A percentile compares a stretch with the other conserved stretches of the same genome.
Conservation (phyloP, 92 coral and sea anemone species). For the Metridium senile region DNA sequence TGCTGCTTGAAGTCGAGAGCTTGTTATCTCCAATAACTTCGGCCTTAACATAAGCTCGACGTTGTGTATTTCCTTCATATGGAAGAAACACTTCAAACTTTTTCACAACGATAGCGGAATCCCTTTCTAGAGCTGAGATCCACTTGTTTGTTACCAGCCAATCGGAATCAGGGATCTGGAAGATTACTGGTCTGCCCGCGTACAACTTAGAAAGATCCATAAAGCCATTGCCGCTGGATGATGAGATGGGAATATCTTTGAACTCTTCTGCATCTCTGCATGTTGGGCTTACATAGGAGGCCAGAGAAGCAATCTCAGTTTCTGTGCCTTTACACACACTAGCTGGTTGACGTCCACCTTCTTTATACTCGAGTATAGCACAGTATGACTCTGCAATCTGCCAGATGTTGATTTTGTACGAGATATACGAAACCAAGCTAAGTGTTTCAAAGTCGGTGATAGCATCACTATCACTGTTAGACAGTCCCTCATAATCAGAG, state of each 20-base stretch:
- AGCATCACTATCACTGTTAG: conserved; percentile 8
- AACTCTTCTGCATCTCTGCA: conserved; percentile 30
- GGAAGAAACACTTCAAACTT: conserved; percentile 42
- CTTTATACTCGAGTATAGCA: conserved; percentile 37
- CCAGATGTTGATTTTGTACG: conserved; percentile 40
- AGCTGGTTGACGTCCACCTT: conserved; percentile 38
- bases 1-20: conserved; percentile 12
- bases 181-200: conserved; percentile 23
- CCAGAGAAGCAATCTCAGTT: conserved; percentile 17
- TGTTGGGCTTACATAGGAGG: conserved; percentile 1
- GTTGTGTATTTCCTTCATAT: conserved; percentile 13
- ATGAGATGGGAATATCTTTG: conserved; percentile 31
- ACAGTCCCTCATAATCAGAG: conserved; percentile 22
- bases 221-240: conserved; percentile 13
- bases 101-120: conserved; percentile 33
- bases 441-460: conserved; percentile 10
- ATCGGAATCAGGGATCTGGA: conserved; percentile 35
- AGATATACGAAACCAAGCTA: conserved; percentile 1
- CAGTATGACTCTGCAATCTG: conserved; percentile 26
- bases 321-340: conserved; percentile 35
- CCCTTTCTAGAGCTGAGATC: conserved; percentile 21
- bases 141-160: conserved; percentile 43
- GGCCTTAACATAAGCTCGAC: conserved; percentile 18
- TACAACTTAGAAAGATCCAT: conserved; percentile 25
- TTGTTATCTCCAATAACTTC: conserved; percentile 24